Percentiles rank a stretch among this genome's conserved stretches.
These are phyloP conservation scores for Gymnodraco acuticeps DNA, from an alignment of 2,797 vertebrate genomes.

Conservation along the genomic window DNA sequence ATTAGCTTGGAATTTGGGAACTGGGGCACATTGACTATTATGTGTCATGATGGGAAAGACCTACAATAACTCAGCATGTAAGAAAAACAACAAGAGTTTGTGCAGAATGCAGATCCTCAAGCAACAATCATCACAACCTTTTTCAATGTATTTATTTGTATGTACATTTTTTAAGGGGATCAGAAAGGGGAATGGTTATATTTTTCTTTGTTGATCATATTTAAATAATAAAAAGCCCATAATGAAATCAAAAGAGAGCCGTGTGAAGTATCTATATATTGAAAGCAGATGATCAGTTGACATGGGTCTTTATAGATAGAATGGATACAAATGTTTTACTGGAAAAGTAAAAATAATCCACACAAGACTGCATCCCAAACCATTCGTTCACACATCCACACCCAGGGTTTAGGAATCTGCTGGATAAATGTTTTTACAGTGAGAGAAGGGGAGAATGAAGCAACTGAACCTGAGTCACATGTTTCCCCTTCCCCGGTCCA, in stretches of 20 bases:
- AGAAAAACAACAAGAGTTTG: constrained; percentile 12
- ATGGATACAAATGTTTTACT: not conserved
- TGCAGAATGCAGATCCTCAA: not conserved
- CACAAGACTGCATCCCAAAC: too few species aligned
- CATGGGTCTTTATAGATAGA: not conserved
- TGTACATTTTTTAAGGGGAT: not conserved
- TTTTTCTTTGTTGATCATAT: not conserved
- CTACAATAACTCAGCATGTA: constrained; percentile 20
- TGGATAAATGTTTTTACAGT: too few species aligned
- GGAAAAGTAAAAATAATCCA: too few species aligned
- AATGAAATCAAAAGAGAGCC: not conserved
- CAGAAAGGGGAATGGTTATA: not conserved
- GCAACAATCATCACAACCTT: not conserved
- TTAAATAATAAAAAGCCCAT: too few species aligned
- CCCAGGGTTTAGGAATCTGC: too few species aligned
- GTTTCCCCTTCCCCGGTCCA: too few species aligned
- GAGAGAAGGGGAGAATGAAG: too few species aligned
- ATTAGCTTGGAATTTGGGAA: constrained; percentile 61
- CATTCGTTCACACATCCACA: too few species aligned
- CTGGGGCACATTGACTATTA: constrained; percentile 53
- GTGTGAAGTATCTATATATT: not conserved
- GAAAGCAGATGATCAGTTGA: too few species aligned
- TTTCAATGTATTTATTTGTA: not conserved
- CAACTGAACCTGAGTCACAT: too few species aligned
- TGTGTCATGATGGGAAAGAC: constrained; percentile 33